Evolutionary conservation across 2,888 invertebrate species (phyloP), one percentile per base, ranked within the genome.

Genomic region (Diadegma fenestrale): DNA sequence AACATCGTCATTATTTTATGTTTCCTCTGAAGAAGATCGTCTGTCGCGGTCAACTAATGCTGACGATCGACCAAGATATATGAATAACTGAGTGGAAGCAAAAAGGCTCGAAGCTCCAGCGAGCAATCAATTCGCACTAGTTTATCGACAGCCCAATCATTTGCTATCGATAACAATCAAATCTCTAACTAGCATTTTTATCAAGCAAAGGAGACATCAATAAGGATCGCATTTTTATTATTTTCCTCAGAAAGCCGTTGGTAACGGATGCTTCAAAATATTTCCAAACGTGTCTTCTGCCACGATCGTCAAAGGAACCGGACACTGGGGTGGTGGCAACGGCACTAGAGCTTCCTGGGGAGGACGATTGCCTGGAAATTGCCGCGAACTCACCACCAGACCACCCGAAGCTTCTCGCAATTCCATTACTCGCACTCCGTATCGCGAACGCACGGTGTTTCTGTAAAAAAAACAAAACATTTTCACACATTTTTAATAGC

Each of bases 251-350:
- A 94, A 93, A 87, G 92, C 93, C 87, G 92, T 92, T 92, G 95
- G 95, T 93, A 96, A 95, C 88, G 95, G 95, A 91, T 95, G 95
- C 93, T 96, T 96, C 84, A 97, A 94, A 87, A 96, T 95, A 91
- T 96, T 96, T 88, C 97, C 97, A 87, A 95, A 93, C 87, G 96
- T 95, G 90, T 97, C 96, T 93, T 96, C 96, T 61, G 96, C 96
- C 78, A 96, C 95, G 89, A 97, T 95, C 66, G 95, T 95, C 78
- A 95, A 92, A 6, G 93, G 90, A 33, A 90, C 88, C 45, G 91
- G 88, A 86, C 90, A 92, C 77, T 93, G 92, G 0, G 91, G 90
- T 3, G 93, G 92, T 26, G 92, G 89, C 30, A 92, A 86, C 5
- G 94, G 93, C 30, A 93, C 93, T 68, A 94, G 87, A 43, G 93